Evolutionary conservation across 2,797 vertebrate species (phyloP).

Genomic region (Enteromius paludinosus): DNA sequence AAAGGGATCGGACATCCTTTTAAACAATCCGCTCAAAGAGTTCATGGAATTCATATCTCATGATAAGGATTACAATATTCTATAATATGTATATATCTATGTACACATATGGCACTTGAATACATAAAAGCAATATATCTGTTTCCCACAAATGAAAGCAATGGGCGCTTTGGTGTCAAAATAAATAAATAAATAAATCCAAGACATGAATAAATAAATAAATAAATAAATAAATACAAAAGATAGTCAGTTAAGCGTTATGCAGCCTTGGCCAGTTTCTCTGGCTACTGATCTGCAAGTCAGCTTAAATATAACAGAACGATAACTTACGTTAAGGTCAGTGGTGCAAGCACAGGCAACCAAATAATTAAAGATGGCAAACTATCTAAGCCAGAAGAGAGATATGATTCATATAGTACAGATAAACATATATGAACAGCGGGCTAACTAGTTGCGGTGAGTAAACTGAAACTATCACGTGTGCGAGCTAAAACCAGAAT

Average conservation of each 20-base stretch:
- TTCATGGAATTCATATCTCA: slow-evolving; percentile 55
- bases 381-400: slow-evolving; percentile 48
- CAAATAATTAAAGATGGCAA: slow-evolving; percentile 65
- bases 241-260: slow-evolving; percentile 50
- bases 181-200: slow-evolving; percentile 6
- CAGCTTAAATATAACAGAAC: slow-evolving; percentile 65
- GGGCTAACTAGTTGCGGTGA: slow-evolving; percentile 21
- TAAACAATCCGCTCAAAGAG: slow-evolving; percentile 49
- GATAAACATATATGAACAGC: slow-evolving; percentile 16
- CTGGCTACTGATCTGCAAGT: slow-evolving; percentile 53
- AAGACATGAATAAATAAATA: not conserved
- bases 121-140: slow-evolving; percentile 58
- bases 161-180: slow-evolving; percentile 65
- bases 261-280: slow-evolving; percentile 49
- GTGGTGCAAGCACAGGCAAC: slow-evolving; percentile 84
- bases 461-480: slow-evolving; percentile 42
- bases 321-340: slow-evolving; percentile 81
- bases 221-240: slow-evolving; percentile 51
- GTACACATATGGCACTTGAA: slow-evolving; percentile 70
- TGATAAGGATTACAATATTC: slow-evolving; percentile 55
- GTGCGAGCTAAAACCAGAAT: slow-evolving; percentile 47
- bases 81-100: slow-evolving; percentile 62
- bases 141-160: slow-evolving; percentile 59
- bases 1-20: slow-evolving; percentile 37
- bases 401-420: slow-evolving; percentile 29